phyloP scores from a whole-genome alignment of 2,113 vertebrate species.

The Morone saxatilis region DNA sequence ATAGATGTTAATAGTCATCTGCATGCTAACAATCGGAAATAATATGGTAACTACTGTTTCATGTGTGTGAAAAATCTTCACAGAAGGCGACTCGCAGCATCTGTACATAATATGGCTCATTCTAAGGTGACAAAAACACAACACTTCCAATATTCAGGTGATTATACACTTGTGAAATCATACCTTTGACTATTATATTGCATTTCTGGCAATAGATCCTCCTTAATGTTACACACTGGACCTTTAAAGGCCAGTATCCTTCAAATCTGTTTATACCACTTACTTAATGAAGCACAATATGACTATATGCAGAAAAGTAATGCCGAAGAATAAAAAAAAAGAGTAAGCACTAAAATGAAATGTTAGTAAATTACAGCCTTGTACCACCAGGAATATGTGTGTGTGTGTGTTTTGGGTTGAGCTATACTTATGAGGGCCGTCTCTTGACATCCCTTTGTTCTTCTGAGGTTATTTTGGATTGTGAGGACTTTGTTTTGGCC shows the following conservation, averaged over 20 bases:
- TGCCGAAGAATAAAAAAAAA: not conserved
- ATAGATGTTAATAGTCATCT: not conserved
- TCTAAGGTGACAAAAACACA: too few relatives aligned
- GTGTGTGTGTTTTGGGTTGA: not conserved
- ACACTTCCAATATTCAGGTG: not conserved
- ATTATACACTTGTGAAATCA: not conserved
- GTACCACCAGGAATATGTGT: not conserved
- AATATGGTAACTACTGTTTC: not conserved
- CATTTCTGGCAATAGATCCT: too few relatives aligned
- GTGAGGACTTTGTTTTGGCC: conserved; percentile 47
- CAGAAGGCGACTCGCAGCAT: too few relatives aligned
- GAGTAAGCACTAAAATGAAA: conserved; percentile 31
- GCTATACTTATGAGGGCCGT: conserved; percentile 5
- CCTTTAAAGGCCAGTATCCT: conserved; percentile 19
- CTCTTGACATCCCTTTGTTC: conserved; percentile 44
- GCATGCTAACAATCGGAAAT: not conserved
- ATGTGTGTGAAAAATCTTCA: not conserved
- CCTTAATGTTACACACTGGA: too few relatives aligned
- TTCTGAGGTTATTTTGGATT: conserved; percentile 37
- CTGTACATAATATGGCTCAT: too few relatives aligned
- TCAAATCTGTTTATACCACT: conserved; percentile 14
- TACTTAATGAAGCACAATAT: conserved; percentile 22
- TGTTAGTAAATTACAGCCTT: conserved; percentile 37
- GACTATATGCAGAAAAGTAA: conserved; percentile 7
- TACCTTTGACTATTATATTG: too few relatives aligned